These are phyloP conservation scores for Coturnix japonica DNA, from an alignment of 2,113 vertebrate genomes.

Conservation along the genomic window DNA sequence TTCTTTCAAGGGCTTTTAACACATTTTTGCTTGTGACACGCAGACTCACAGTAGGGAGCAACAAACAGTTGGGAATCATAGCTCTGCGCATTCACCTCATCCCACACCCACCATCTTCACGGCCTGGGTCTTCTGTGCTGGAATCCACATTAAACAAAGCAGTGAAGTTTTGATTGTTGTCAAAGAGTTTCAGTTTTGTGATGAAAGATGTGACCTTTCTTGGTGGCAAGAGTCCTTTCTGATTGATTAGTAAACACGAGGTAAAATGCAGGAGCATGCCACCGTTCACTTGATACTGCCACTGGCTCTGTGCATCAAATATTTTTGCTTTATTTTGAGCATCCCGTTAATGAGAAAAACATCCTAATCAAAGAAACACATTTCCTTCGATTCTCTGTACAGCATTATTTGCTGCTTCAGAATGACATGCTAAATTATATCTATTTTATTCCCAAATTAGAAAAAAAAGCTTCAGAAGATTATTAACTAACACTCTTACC, in stretches of 20 bases:
- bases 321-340: constrained; percentile 56
- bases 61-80: not conserved
- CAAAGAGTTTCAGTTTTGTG: constrained; percentile 44
- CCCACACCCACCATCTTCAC: not conserved
- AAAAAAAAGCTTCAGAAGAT: not conserved
- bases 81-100: not conserved
- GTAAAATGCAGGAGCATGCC: not conserved
- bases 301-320: constrained; percentile 54
- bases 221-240: not conserved
- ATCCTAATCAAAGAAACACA: constrained; percentile 62
- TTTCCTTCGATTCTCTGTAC: constrained; percentile 40
- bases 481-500: constrained; percentile 5
- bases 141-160: not conserved
- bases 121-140: not conserved
- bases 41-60: not conserved
- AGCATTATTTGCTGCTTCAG: constrained; percentile 29
- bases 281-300: constrained; percentile 46
- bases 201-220: constrained; percentile 64
- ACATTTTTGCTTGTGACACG: not conserved
- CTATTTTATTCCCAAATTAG: constrained; percentile 39
- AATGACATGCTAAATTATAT: constrained; percentile 39
- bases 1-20: not conserved
- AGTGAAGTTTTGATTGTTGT: constrained; percentile 1
- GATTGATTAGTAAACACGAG: constrained; percentile 68
- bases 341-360: constrained; percentile 66